These are phyloP conservation scores for Sebastes cheni DNA, from an alignment of 2,797 vertebrate genomes.

Conservation along the genomic window DNA sequence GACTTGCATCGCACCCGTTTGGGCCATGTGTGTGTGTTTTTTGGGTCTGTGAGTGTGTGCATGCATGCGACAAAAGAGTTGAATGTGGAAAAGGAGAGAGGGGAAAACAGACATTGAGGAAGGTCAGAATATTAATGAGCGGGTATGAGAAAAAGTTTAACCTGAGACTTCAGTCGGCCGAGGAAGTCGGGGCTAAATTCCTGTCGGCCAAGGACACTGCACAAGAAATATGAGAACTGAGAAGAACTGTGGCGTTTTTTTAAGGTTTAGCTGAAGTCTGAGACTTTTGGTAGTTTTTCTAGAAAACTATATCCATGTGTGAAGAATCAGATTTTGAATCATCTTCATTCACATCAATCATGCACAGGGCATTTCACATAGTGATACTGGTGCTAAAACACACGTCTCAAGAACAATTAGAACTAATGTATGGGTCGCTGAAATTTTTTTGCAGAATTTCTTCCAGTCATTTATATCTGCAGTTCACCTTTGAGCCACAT, in stretches of 20 bases:
- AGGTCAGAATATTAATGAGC: conserved; percentile 48
- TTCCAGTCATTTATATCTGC: too few species aligned
- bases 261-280: not conserved
- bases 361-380: not conserved
- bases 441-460: too few species aligned
- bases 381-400: conserved; percentile 1
- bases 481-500: too few species aligned
- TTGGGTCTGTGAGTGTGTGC: conserved; percentile 28
- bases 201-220: conserved; percentile 29
- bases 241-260: not conserved
- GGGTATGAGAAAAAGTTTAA: conserved; percentile 25
- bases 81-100: conserved; percentile 15
- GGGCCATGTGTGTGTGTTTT: conserved; percentile 19
- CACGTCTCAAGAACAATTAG: not conserved
- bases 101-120: not conserved
- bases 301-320: not conserved
- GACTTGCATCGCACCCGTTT: not conserved
- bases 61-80: conserved; percentile 13
- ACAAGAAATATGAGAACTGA: not conserved
- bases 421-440: not conserved
- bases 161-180: not conserved
- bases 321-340: not conserved
- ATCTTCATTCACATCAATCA: not conserved
- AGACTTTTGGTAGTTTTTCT: not conserved
- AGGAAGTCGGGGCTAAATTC: conserved; percentile 4